These are phyloP conservation scores for Marmota monax DNA, from an alignment of 2,113 vertebrate species.

Conservation along the genomic window DNA sequence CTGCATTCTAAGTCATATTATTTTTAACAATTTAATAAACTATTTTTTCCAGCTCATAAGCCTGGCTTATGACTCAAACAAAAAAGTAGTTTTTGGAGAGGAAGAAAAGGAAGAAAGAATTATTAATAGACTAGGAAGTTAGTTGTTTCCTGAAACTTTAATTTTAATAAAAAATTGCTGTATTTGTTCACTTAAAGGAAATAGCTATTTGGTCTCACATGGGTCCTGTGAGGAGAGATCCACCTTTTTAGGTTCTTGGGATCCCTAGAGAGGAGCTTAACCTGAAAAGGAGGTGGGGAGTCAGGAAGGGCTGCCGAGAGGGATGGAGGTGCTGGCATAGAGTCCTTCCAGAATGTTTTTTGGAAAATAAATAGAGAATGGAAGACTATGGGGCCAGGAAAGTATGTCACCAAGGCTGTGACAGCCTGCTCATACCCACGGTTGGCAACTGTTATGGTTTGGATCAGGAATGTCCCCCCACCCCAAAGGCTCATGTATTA, in stretches of 20 bases:
- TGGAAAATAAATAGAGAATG: neutral
- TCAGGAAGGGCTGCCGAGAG: neutral
- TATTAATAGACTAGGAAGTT: neutral
- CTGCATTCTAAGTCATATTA: neutral
- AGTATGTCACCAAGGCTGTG: neutral
- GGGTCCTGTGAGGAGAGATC: neutral
- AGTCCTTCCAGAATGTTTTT: neutral
- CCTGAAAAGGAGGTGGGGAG: neutral
- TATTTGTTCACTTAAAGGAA: neutral
- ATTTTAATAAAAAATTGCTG: neutral
- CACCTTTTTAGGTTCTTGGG: neutral
- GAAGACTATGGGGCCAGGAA: neutral
- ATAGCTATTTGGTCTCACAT: neutral
- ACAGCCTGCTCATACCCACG: neutral
- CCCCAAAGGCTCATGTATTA: too few species aligned
- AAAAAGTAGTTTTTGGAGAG: neutral
- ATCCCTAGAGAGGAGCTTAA: neutral
- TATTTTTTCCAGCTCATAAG: neutral
- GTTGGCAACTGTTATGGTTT: neutral
- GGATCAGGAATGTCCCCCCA: too few species aligned
- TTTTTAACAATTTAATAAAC: neutral
- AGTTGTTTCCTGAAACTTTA: neutral
- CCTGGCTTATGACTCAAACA: neutral
- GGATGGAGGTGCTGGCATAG: neutral
- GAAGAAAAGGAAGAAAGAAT: neutral